Percentiles rank a stretch among this genome's conserved stretches.
Evolutionary conservation across 2,113 vertebrate genomes (phyloP).

Genomic region (Pteruthius melanotis): DNA sequence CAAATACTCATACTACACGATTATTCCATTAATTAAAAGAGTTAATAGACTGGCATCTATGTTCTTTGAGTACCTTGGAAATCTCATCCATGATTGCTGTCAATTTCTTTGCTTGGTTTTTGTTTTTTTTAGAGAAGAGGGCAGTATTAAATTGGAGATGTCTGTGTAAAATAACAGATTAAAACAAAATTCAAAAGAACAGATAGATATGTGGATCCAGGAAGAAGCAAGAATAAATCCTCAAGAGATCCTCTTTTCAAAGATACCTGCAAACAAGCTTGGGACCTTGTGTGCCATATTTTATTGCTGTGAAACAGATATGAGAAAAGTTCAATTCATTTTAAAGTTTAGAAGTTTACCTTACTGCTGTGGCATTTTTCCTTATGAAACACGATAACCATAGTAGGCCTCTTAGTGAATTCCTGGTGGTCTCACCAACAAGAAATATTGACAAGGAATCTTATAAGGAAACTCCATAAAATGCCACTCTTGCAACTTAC

Average conservation of each 20-base stretch:
- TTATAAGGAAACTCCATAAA: background rate
- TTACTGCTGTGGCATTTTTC: background rate
- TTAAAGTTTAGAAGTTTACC: background rate
- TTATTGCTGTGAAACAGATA: background rate
- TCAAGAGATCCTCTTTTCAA: background rate
- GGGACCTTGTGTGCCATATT: background rate
- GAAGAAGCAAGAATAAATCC: background rate
- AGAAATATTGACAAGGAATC: background rate
- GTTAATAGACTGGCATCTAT: background rate
- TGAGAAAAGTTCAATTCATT: background rate
- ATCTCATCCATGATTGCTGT: background rate
- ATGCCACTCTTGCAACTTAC: rapidly evolving
- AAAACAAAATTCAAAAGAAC: background rate
- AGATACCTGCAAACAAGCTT: background rate
- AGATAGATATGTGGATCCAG: background rate
- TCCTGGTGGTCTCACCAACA: background rate
- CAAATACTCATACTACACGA: background rate
- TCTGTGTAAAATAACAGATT: background rate
- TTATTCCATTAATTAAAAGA: background rate
- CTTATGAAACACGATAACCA: background rate
- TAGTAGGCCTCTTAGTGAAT: background rate
- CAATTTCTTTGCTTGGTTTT: background rate
- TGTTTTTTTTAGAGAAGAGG: background rate
- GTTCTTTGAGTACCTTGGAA: background rate
- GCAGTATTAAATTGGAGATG: background rate